These are phyloP conservation scores for Quadriops clusia DNA, from an alignment of 2,888 invertebrate genomes.

Conservation along the genomic window DNA sequence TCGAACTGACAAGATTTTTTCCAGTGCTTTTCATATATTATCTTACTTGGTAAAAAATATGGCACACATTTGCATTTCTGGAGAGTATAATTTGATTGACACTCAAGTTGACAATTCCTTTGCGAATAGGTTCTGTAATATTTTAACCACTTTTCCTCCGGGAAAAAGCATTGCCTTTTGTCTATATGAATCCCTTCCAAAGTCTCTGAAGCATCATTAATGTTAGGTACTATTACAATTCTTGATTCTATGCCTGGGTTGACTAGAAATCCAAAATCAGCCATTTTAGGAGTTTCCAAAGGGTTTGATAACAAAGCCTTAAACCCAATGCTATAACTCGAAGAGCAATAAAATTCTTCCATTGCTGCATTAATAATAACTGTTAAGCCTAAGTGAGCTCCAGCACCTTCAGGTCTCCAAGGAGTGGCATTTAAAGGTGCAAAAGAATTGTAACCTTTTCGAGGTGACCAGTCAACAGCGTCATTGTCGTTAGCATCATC, in stretches of 20 bases:
- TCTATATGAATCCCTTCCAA: conserved; percentile 46
- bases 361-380: conserved; percentile 59
- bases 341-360: conserved; percentile 68
- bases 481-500: too few species aligned
- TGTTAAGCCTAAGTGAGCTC: conserved; percentile 60
- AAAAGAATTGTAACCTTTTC: conserved; percentile 51
- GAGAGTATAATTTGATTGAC: conserved; percentile 60
- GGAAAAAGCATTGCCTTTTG: conserved; percentile 61
- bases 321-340: conserved; percentile 61
- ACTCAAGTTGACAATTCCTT: conserved; percentile 68
- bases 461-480: conserved; percentile 73
- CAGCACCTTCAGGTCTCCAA: conserved; percentile 58
- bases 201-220: conserved; percentile 48
- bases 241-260: conserved; percentile 62
- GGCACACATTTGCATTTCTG: conserved; percentile 53
- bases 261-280: conserved; percentile 60
- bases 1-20: too few species aligned
- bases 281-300: conserved; percentile 68
- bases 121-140: conserved; percentile 70
- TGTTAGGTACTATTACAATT: conserved; percentile 54
- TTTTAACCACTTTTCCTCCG: conserved; percentile 54
- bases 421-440: conserved; percentile 49
- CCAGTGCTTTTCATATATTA: too few species aligned
- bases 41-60: conserved; percentile 64
- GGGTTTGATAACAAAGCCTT: conserved; percentile 74